Evolutionary conservation across 1,140 invertebrate genomes (phyloP).

Genomic region (Trachymyrmex cornetzi): DNA sequence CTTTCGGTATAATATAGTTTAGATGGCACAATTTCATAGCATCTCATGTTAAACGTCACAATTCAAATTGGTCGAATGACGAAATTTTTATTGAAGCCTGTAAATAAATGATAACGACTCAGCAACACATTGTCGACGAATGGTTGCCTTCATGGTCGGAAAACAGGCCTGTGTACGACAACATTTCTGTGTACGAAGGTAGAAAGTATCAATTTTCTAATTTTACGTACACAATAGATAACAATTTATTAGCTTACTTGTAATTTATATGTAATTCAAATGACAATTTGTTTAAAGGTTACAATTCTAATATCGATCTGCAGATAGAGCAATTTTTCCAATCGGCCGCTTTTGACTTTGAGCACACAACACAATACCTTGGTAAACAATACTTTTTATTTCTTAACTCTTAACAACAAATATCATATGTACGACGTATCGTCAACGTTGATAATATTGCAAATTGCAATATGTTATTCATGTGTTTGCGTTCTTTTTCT

Average conservation of each 20-base stretch:
- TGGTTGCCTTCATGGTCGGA: constrained; percentile 87
- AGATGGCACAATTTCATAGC: constrained; percentile 89
- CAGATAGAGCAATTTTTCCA: constrained; percentile 91
- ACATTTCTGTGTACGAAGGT: constrained; percentile 79
- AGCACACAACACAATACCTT: constrained; percentile 90
- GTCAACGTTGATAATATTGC: not conserved
- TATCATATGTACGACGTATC: not conserved
- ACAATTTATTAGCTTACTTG: not conserved
- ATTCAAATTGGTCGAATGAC: constrained; percentile 86
- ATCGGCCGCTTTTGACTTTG: constrained; percentile 90
- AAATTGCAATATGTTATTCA: not conserved
- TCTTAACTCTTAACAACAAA: not conserved
- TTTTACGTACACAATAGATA: not conserved
- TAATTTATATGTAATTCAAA: constrained; percentile 8
- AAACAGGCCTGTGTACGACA: constrained; percentile 73
- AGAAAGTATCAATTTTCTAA: not conserved
- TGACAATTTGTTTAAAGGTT: constrained; percentile 80
- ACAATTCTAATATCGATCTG: constrained; percentile 89
- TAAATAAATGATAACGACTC: constrained; percentile 88
- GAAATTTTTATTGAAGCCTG: constrained; percentile 88
- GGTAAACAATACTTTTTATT: constrained; percentile 54
- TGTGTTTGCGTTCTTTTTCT: not conserved
- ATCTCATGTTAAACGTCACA: constrained; percentile 78
- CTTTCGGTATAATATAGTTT: constrained; percentile 88
- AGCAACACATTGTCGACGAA: constrained; percentile 87